These are phyloP conservation scores for Lophochroa leadbeateri DNA, from an alignment of 2,113 vertebrate genomes.

Conservation along the genomic window DNA sequence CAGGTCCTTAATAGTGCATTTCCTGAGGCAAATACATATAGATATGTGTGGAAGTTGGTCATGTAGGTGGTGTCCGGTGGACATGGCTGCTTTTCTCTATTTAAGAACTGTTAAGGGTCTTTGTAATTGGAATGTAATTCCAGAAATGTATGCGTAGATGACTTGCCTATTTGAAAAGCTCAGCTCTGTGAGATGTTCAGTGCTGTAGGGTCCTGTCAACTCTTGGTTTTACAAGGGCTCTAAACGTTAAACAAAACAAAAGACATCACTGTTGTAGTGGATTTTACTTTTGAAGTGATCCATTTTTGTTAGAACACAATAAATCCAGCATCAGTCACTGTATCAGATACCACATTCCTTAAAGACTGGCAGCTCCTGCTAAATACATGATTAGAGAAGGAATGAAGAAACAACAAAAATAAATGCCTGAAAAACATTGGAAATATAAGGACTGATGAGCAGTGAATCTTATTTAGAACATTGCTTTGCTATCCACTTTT, in stretches of 20 bases:
- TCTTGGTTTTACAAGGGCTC: not conserved
- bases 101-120: not conserved
- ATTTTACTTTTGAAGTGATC: not conserved
- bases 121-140: not conserved
- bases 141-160: not conserved
- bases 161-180: not conserved
- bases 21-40: not conserved
- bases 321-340: not conserved
- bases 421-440: not conserved
- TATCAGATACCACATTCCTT: not conserved
- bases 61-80: not conserved
- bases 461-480: not conserved
- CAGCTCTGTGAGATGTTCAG: not conserved
- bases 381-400: not conserved
- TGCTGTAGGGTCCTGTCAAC: not conserved
- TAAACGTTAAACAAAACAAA: not conserved
- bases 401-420: not conserved
- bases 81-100: not conserved
- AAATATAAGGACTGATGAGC: not conserved
- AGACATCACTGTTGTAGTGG: not conserved
- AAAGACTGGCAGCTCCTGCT: not conserved
- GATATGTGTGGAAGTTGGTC: not conserved
- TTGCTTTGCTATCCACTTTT: not conserved
- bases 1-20: not conserved
- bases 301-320: not conserved